Conservation (phyloP, 2,113 vertebrate genomes). For the Clinocottus analis region DNA sequence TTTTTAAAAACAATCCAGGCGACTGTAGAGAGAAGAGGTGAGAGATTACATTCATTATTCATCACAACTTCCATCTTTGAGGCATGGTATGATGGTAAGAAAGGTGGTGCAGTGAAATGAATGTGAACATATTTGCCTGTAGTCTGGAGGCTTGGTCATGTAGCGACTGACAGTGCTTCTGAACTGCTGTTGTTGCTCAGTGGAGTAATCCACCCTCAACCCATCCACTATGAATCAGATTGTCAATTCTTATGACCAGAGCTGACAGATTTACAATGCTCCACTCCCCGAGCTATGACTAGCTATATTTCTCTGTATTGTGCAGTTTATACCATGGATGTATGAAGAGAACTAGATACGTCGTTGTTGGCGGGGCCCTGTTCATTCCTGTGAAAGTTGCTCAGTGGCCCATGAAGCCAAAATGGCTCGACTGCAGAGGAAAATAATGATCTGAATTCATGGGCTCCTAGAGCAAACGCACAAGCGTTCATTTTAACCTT, state of each 20-base stretch:
- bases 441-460: no score
- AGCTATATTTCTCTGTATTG: neutral
- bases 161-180: neutral
- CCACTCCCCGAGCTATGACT: neutral
- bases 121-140: neutral
- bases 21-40: neutral
- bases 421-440: no score
- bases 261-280: no score
- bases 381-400: no score
- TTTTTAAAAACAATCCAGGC: neutral
- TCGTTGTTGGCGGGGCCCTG: no score
- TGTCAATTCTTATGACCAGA: no score
- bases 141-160: neutral
- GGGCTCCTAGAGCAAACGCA: no score
- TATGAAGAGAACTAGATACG: no score
- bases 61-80: neutral
- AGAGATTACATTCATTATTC: slow-evolving; percentile 23
- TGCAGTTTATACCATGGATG: neutral
- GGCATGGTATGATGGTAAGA: neutral
- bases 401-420: no score
- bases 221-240: neutral
- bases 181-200: neutral
- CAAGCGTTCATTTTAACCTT: no score
- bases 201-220: neutral
- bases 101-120: neutral